Base-by-base conservation (phyloP, 2,797 vertebrate species). In the Allochrocebus solatus region DNA sequence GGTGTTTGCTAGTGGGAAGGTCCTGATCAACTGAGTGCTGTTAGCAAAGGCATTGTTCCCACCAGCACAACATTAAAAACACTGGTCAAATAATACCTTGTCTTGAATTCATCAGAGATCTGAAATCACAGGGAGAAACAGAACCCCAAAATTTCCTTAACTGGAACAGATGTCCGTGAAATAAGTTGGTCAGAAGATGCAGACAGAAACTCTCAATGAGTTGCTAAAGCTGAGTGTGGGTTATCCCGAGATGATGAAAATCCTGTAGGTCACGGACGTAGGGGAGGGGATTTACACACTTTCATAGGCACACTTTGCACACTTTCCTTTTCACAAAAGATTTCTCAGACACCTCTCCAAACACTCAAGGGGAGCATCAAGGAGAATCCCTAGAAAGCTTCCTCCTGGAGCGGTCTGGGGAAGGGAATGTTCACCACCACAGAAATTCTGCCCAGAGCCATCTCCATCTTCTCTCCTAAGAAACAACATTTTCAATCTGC, bases 251-350 rank as follows among this genome's bases (percentile, higher is more conserved):
- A 61, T 4, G 2, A 30, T 17, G 70, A 30, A n/a, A 28, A n/a
- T 19, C 5, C 24, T 8, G 6, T 41, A 39, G 33, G 33, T 26
- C 24, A 24, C 2, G 28, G 33, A 48, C 11, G 1, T 1, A 0
- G 30, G 30, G 28, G 1, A 4, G 12, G 3, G 1, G 9, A 8
- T 14, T 13, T 53, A 2, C 12, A 0, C 16, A 26, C 2, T 6
- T 19, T 24, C 26, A 5, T 5, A 33, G 50, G 30, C 26, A 33
- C 8, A 6, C 4, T 16, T 14, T 53, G 4, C 8, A 0, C 12
- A 33, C 1, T 6, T 12, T 21, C 33, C 4, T 64, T 64, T 64
- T 33, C 30, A 33, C 30, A 10, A 33, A 39, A 21, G 16, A 64
- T 48, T 61, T 17, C 30, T 74, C 67, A 50, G 78, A 74, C 36